A percentile compares a stretch with the other conserved stretches of the same genome.
These are phyloP conservation scores for Ennomos erosarius DNA, from an alignment of 2,888 invertebrate genomes.

Conservation along the genomic window DNA sequence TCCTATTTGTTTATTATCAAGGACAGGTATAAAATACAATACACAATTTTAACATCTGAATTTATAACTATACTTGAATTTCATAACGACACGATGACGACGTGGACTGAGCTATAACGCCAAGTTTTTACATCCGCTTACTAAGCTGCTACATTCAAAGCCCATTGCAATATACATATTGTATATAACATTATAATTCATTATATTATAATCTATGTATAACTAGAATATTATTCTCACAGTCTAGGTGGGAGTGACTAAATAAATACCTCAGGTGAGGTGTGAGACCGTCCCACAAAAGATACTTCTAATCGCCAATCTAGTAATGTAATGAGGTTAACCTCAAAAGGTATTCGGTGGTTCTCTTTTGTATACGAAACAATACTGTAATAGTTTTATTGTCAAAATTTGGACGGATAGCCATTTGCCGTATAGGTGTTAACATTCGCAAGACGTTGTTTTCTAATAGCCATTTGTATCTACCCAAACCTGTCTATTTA, in stretches of 20 bases:
- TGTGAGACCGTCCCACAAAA: constrained; percentile 39
- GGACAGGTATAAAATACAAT: too few species aligned
- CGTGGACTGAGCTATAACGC: too few species aligned
- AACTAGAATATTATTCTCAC: constrained; percentile 2
- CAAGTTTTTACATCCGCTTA: too few species aligned
- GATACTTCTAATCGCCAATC: constrained; percentile 37
- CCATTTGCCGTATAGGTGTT: constrained; percentile 40
- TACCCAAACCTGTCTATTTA: too few species aligned
- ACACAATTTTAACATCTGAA: too few species aligned
- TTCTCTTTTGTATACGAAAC: constrained; percentile 77
- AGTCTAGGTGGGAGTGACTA: constrained; percentile 22
- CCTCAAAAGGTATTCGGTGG: constrained; percentile 65
- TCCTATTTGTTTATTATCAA: too few species aligned
- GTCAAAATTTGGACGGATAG: constrained; percentile 61
- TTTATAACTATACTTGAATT: too few species aligned
- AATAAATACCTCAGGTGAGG: constrained; percentile 30
- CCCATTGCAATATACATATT: background rate
- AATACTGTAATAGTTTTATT: constrained; percentile 78
- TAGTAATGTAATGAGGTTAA: constrained; percentile 62
- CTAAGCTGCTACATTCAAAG: too few species aligned
- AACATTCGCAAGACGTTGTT: background rate
- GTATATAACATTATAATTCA: background rate
- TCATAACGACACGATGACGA: too few species aligned
- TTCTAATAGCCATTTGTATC: too few species aligned
- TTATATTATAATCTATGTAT: too few species aligned